Percentiles rank a stretch among this genome's conserved stretches.
These are phyloP conservation scores for Gobiocypris rarus DNA, from an alignment of 2,113 vertebrate species.

Conservation along the genomic window DNA sequence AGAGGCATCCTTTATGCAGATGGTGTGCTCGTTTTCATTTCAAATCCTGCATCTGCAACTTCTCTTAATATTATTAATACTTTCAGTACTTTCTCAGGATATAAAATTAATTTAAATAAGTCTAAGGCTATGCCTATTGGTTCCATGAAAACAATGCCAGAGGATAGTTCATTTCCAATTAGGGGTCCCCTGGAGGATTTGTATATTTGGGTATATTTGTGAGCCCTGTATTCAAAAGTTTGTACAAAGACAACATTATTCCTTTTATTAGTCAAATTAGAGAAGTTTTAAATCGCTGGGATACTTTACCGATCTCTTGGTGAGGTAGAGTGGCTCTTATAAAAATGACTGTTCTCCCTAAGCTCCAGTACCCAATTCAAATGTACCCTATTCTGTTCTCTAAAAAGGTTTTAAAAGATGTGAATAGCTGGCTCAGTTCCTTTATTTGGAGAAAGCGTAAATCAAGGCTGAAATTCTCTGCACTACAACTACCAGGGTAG, in stretches of 20 bases:
- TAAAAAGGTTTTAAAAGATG: not conserved
- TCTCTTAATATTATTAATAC: not conserved
- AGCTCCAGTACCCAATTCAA: not conserved
- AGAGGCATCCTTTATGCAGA: not conserved
- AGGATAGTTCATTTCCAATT: not conserved
- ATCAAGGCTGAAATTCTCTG: too few relatives aligned
- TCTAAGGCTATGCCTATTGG: not conserved
- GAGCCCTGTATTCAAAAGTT: not conserved
- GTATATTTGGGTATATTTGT: not conserved
- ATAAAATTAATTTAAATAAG: not conserved
- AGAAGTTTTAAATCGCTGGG: not conserved
- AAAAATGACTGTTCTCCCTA: not conserved
- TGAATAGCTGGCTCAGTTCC: not conserved
- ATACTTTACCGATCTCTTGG: not conserved
- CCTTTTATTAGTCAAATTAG: not conserved
- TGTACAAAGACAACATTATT: not conserved
- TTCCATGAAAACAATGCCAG: not conserved
- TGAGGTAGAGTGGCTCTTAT: not conserved
- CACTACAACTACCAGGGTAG: too few relatives aligned
- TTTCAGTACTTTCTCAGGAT: not conserved
- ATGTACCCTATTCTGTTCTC: not conserved
- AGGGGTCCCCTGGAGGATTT: not conserved
- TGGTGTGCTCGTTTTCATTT: not conserved
- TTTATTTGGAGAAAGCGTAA: too few relatives aligned
- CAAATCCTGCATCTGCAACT: not conserved